phyloP scores from a whole-genome alignment of 2,888 invertebrate species.

The Philereme transversata region DNA sequence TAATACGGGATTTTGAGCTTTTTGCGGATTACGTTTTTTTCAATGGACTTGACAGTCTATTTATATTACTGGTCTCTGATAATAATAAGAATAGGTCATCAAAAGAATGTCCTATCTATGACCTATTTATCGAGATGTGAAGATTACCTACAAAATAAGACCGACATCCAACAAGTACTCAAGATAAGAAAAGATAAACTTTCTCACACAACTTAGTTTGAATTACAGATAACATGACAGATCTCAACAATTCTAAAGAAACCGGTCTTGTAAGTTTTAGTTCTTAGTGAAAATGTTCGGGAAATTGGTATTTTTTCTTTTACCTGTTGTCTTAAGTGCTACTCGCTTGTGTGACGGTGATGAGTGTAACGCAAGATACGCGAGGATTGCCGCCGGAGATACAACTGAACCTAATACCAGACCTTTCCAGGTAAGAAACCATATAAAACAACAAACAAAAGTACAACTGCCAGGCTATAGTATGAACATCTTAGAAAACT shows the following conservation, averaged over 20 bases:
- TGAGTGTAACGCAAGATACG: constrained; percentile 42
- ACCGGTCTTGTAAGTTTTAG: not conserved
- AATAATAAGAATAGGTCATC: constrained; percentile 24
- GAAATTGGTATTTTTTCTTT: constrained; percentile 45
- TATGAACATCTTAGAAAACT: too few species aligned
- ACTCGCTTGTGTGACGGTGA: constrained; percentile 50
- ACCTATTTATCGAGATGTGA: constrained; percentile 36
- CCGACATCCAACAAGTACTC: constrained; percentile 39
- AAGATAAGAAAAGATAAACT: constrained; percentile 43
- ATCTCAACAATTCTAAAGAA: too few species aligned
- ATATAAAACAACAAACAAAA: not conserved
- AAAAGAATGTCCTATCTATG: constrained; percentile 22
- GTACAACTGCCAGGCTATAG: not conserved
- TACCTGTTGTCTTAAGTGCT: constrained; percentile 50
- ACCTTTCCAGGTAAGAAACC: constrained; percentile 67
- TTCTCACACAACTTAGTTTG: constrained; percentile 43
- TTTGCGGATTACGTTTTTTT: too few species aligned
- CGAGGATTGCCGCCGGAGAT: constrained; percentile 61
- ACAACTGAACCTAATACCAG: constrained; percentile 59
- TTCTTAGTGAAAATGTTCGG: constrained; percentile 48
- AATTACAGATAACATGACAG: too few species aligned
- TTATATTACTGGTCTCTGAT: too few species aligned
- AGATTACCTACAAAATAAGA: constrained; percentile 38
- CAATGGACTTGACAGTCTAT: too few species aligned
- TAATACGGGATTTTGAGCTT: too few species aligned